Conservation (phyloP, 2,888 invertebrate genomes). For the Carterocephalus palaemon region DNA sequence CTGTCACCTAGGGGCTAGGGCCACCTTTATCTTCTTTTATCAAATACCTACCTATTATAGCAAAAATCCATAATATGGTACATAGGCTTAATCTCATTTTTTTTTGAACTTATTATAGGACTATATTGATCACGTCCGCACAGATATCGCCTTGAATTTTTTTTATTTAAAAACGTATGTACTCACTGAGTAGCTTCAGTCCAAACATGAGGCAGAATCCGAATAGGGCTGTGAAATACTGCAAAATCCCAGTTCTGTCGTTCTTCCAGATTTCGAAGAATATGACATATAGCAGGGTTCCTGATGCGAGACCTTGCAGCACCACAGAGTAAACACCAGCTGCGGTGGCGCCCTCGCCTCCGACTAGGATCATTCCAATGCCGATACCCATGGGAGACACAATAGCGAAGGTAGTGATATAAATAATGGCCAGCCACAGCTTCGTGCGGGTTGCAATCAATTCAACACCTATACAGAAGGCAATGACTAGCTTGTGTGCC, state of each 20-base stretch:
- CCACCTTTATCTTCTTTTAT: no score
- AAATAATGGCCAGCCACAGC: constrained; percentile 79
- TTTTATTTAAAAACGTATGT: constrained; percentile 19
- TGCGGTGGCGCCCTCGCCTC: constrained; percentile 76
- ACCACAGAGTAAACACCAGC: constrained; percentile 82
- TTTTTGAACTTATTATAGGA: no score
- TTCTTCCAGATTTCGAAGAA: constrained; percentile 93
- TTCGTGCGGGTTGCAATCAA: constrained; percentile 85
- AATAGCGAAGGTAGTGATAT: constrained; percentile 86
- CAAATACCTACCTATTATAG: not conserved
- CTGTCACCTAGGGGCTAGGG: no score
- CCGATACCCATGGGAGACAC: constrained; percentile 90
- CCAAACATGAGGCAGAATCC: constrained; percentile 88
- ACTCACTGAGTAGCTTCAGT: constrained; percentile 80
- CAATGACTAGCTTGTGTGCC: constrained; percentile 91
- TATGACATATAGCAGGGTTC: constrained; percentile 96
- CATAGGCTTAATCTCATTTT: no score
- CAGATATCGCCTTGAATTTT: not conserved
- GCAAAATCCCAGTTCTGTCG: constrained; percentile 79
- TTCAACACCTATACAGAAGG: constrained; percentile 93
- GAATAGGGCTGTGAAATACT: constrained; percentile 81
- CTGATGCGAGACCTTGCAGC: constrained; percentile 92
- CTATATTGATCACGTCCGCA: not conserved
- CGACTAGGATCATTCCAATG: constrained; percentile 83
- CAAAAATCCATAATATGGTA: not conserved